These are phyloP conservation scores for Lordiphosa fenestrarum DNA, from an alignment of 2,888 invertebrate genomes.

Conservation along the genomic window DNA sequence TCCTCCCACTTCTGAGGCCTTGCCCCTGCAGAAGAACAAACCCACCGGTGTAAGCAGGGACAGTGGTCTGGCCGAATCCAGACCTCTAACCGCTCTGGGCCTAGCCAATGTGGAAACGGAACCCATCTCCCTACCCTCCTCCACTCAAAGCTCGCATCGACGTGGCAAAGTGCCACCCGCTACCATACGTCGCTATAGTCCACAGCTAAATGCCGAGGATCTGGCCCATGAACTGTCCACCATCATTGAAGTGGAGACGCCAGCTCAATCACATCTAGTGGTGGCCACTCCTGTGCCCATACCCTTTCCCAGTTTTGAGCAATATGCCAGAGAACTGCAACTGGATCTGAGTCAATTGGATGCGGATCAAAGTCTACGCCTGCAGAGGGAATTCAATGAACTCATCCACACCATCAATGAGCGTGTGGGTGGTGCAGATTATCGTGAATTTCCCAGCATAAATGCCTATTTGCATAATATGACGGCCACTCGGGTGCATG, in stretches of 20 bases:
- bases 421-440: slow-evolving; percentile 38
- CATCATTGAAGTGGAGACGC: slow-evolving; percentile 86
- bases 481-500: slow-evolving; percentile 28
- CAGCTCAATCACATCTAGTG: slow-evolving; percentile 81
- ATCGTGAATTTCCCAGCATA: slow-evolving; percentile 73
- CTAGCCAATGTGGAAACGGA: slow-evolving; percentile 51
- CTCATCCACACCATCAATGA: slow-evolving; percentile 53
- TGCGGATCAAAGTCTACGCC: slow-evolving; percentile 80
- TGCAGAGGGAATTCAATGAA: slow-evolving; percentile 75
- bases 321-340: slow-evolving; percentile 82
- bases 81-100: slow-evolving; percentile 76
- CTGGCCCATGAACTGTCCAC: slow-evolving; percentile 84
- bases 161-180: slow-evolving; percentile 66
- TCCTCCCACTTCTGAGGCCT: slow-evolving; percentile 42
- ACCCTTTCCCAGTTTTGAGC: slow-evolving; percentile 76
- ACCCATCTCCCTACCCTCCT: slow-evolving; percentile 49
- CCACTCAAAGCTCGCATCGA: slow-evolving; percentile 44
- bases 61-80: slow-evolving; percentile 79
- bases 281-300: slow-evolving; percentile 30
- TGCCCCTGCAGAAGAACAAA: slow-evolving; percentile 73
- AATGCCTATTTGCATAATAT: slow-evolving; percentile 64
- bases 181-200: slow-evolving; percentile 77
- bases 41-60: slow-evolving; percentile 76
- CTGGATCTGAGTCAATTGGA: slow-evolving; percentile 73
- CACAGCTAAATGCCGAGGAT: slow-evolving; percentile 76